Conservation (phyloP, 2,888 invertebrate genomes). For the Tenthredo amoena region DNA sequence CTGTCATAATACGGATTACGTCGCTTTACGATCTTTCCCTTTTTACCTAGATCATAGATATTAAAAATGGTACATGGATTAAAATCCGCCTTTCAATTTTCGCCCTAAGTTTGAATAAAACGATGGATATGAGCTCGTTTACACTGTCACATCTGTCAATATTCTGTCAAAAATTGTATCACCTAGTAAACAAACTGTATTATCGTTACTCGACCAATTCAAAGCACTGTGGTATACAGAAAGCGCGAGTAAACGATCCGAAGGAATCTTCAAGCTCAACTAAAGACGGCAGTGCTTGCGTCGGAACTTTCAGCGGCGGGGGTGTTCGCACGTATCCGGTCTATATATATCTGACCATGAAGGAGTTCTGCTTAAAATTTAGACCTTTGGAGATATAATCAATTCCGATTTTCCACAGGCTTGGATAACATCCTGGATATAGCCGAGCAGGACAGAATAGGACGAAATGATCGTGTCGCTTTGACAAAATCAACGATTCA, state of each 20-base stretch:
- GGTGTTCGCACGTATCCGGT: constrained; percentile 34
- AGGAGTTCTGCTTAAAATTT: constrained; percentile 30
- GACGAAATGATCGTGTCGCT: not conserved
- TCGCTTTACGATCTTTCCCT: not conserved
- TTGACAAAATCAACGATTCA: not conserved
- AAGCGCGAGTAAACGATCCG: constrained; percentile 6
- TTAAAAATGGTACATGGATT: not conserved
- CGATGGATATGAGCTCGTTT: not conserved
- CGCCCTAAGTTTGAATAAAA: not conserved
- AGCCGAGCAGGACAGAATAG: too few species aligned
- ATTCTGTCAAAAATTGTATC: not conserved
- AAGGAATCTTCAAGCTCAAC: constrained; percentile 42
- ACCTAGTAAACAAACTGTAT: not conserved
- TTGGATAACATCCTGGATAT: not conserved
- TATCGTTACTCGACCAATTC: not conserved
- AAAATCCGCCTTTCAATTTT: not conserved
- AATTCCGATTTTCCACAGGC: not conserved
- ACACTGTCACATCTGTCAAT: not conserved
- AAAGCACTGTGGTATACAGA: not conserved
- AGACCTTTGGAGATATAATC: constrained; percentile 4
- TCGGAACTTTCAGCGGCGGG: constrained; percentile 33
- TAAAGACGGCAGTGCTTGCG: constrained; percentile 28
- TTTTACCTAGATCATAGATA: not conserved
- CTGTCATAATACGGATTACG: not conserved
- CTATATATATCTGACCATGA: constrained; percentile 51